Base-by-base conservation (phyloP, 2,113 vertebrate species). In the Scomber colias region DNA sequence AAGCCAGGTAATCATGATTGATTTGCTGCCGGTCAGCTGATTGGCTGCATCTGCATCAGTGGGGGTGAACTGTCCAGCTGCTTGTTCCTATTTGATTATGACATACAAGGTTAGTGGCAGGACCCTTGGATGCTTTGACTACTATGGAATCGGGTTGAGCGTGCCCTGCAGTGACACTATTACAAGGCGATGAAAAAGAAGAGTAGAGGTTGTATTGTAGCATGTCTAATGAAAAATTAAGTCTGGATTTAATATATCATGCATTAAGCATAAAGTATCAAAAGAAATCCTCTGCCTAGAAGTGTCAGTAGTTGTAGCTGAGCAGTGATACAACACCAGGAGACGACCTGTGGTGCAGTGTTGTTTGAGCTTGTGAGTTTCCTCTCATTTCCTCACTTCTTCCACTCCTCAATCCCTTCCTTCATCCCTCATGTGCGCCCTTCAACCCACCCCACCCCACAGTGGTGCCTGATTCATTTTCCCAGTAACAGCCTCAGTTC, bases 381-480 rank as follows among this genome's bases (percentile, higher is more conserved):
- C 62, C 67, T 60, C 67, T 68, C 68, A 51, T 85, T 88, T 68
- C 70, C 80, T 77, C 78, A 14, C 72, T 71, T 69, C 81, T 72
- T 70, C 80, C 4, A 4, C 65, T 79, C 49, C 72, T 54, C 54
- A 59, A 55, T 85, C 51, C 75, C 53, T 75, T 46, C 69, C 78
- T 85, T 81, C 79, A 87, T 87, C 65, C 71, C 79, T 83, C 85
- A 85, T 68, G 30, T 3, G 19, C 65, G 64, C 73, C 63, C 68
- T 51, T 81, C 79, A 69, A 44, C 56, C 80, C 55, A 49, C 67
- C 77, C 69, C 74, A 12, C 55, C 75, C 75, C 64, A 59, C 46
- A 84, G 75, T 77, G 8, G 74, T 59, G 65, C 81, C 90, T 82
- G 84, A 87, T 89, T 94, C 90, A 91, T 93, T 94, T 90, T 86